A percentile compares a stretch with the other conserved stretches of the same genome.
phyloP scores from a whole-genome alignment of 2,888 invertebrate genomes.

The Drosophila subsilvestris region DNA sequence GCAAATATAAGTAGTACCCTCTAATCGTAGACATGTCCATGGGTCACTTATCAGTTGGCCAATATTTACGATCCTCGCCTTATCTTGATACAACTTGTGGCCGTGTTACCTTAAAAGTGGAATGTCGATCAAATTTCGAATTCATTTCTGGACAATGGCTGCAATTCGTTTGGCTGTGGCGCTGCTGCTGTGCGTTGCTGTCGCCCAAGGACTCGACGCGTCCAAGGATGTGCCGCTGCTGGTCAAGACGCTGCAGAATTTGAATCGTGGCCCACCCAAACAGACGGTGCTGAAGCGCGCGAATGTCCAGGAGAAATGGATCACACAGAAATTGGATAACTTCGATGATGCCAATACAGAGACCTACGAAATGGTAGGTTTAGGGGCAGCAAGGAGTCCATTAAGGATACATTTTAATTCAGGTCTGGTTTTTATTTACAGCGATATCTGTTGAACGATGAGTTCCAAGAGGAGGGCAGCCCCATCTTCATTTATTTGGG shows the following conservation, averaged over 20 bases:
- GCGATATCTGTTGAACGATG: conserved; percentile 85
- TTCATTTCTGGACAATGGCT: conserved; percentile 67
- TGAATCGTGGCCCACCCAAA: conserved; percentile 84
- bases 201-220: conserved; percentile 28
- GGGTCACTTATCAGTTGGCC: conserved; percentile 27
- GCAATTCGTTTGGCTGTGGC: conserved; percentile 49
- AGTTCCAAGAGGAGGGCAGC: conserved; percentile 84
- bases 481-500: conserved; percentile 89
- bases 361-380: conserved; percentile 85
- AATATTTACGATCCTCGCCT: conserved; percentile 34
- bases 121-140: conserved; percentile 6
- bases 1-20: background rate
- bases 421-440: conserved; percentile 19
- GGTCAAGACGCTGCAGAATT: conserved; percentile 53
- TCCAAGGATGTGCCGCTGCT: conserved; percentile 58
- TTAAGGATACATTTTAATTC: background rate
- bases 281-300: conserved; percentile 30
- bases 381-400: conserved; percentile 2
- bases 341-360: conserved; percentile 85
- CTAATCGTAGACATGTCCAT: conserved; percentile 23
- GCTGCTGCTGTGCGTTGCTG: conserved; percentile 42
- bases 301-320: conserved; percentile 82
- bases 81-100: conserved; percentile 16
- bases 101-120: conserved; percentile 22
- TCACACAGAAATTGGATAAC: conserved; percentile 86